These are phyloP conservation scores for Phyllostomus discolor DNA, from an alignment of 2,113 vertebrate genomes.

Conservation along the genomic window DNA sequence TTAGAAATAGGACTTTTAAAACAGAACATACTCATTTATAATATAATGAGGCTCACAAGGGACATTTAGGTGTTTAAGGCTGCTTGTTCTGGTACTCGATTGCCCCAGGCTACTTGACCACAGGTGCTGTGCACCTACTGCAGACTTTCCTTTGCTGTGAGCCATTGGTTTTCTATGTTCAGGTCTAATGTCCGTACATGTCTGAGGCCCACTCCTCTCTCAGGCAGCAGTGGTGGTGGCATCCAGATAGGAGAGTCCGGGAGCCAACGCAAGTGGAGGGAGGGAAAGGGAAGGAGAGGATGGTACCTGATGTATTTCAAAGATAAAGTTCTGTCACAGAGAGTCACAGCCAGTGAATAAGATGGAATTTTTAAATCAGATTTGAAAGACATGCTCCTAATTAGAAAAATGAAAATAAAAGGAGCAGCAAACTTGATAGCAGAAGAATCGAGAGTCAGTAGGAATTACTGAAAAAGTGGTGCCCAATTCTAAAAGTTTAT, in stretches of 20 bases:
- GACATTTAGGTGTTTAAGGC: not conserved
- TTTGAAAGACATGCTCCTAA: not conserved
- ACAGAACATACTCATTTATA: not conserved
- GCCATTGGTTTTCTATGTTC: not conserved
- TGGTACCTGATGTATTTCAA: not conserved
- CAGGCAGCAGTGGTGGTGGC: accelerated
- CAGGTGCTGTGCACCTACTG: not conserved
- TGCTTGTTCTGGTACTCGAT: not conserved
- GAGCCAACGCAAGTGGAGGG: not conserved
- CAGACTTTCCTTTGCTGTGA: not conserved
- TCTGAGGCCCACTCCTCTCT: not conserved
- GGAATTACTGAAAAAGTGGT: not conserved
- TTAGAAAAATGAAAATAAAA: not conserved
- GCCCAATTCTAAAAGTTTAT: not conserved
- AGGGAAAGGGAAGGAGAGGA: not conserved
- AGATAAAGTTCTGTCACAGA: not conserved
- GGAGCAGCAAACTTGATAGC: not conserved
- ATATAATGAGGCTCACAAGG: not conserved
- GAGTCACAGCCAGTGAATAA: not conserved
- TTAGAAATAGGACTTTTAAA: not conserved
- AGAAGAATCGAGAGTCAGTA: not conserved
- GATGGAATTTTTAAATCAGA: not conserved
- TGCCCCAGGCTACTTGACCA: not conserved
- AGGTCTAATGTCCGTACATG: not conserved
- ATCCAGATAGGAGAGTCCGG: not conserved